These are phyloP conservation scores for Caracal caracal DNA, from an alignment of 2,113 vertebrate genomes.

Conservation along the genomic window DNA sequence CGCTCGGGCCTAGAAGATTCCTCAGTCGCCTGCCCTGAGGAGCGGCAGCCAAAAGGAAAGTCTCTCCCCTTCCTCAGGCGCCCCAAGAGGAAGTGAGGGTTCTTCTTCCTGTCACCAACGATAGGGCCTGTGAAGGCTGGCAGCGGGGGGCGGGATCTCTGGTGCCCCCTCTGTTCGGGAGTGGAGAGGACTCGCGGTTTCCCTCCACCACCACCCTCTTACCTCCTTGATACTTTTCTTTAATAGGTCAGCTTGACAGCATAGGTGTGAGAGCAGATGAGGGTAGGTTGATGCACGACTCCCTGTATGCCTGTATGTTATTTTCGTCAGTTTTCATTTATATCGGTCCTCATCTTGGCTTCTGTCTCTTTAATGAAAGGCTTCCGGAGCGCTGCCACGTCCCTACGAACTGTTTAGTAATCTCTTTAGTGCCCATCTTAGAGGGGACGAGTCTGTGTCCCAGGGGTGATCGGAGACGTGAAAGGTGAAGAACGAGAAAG, in stretches of 20 bases:
- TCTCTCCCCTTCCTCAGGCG: neutral
- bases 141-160: neutral
- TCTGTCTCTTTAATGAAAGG: neutral
- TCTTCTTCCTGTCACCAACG: neutral
- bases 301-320: neutral
- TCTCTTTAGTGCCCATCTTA: neutral
- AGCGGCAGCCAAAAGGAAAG: accelerated
- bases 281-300: no score
- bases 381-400: neutral
- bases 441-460: no score
- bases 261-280: neutral
- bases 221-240: neutral
- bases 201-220: neutral
- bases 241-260: neutral
- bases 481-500: neutral
- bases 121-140: neutral
- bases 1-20: neutral
- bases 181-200: neutral
- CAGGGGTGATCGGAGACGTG: neutral
- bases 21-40: neutral
- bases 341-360: no score
- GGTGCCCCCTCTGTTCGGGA: neutral
- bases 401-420: neutral
- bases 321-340: neutral
- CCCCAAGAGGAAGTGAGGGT: neutral